Conservation (phyloP, 1,140 invertebrate genomes). For the Sweltsa coloradensis region DNA sequence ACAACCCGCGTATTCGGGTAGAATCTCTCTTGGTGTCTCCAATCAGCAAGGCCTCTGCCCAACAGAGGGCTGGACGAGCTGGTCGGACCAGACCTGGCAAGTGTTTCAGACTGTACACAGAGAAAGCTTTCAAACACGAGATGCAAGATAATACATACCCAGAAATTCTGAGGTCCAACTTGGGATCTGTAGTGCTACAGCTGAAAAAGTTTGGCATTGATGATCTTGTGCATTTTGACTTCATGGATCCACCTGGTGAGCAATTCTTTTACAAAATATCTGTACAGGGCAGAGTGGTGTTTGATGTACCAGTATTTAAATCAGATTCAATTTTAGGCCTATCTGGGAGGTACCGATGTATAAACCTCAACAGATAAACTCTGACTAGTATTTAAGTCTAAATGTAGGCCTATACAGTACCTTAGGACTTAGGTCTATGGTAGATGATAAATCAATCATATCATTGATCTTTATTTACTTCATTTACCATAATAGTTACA, state of each 20-base stretch:
- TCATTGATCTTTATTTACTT: too few relatives aligned
- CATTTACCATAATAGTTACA: too few relatives aligned
- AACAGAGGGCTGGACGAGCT: slow-evolving; percentile 94
- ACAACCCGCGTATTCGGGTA: slow-evolving; percentile 93
- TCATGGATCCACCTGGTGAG: slow-evolving; percentile 60
- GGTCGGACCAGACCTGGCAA: slow-evolving; percentile 95
- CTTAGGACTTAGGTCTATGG: too few relatives aligned
- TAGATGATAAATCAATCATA: too few relatives aligned
- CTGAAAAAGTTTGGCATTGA: slow-evolving; percentile 98
- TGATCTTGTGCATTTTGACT: slow-evolving; percentile 79
- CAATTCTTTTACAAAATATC: too few relatives aligned
- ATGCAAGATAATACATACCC: slow-evolving; percentile 99
- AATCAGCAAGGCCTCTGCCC: slow-evolving; percentile 98
- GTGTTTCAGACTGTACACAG: slow-evolving; percentile 96
- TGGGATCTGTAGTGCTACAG: slow-evolving; percentile 94
- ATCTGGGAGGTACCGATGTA: too few relatives aligned
- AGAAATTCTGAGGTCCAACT: slow-evolving; percentile 93
- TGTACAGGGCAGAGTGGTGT: too few relatives aligned
- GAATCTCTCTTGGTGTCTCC: slow-evolving; percentile 96
- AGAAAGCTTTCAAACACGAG: slow-evolving; percentile 96
- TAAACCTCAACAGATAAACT: too few relatives aligned
- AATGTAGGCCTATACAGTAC: too few relatives aligned
- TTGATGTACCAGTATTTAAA: too few relatives aligned
- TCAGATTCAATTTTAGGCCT: too few relatives aligned
- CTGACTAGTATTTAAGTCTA: too few relatives aligned